Base-by-base conservation (phyloP, 92 coral and sea anemone species). In the Epizoanthus scotinus region DNA sequence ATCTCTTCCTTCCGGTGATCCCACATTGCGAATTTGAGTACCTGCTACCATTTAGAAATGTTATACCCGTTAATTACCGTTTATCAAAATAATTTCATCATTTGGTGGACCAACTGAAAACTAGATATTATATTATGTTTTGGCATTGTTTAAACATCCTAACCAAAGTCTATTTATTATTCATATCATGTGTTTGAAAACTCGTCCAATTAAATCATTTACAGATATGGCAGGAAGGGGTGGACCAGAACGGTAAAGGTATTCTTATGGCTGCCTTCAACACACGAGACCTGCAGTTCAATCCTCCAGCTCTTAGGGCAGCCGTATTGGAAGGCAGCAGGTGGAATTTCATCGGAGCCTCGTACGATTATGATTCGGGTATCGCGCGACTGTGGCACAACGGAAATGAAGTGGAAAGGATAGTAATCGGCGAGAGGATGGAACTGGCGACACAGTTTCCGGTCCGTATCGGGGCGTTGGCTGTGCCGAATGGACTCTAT, bases 291-390 rank as follows among this genome's bases (percentile, higher is more conserved):
- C 42, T 55, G 12, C n/a, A n/a, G n/a, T 74, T 62, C n/a, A 70
- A 73, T 1, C 77, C 47, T 3, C 87, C 89, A n/a, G 63, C 87
- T 13, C 17, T 84, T 26, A 88, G 84, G 34, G 78, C 97, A 2
- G 91, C 64, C 40, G 29, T 87, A 22, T 55, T 92, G 14, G 86
- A 68, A 14, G 66, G 85, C 25, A 92, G 90, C 78, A 47, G 82
- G 38, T 92, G 97, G 97, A 92, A 92, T 86, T 89, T 86, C 83
- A 87, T 92, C 34, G 97, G 88, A 0, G 90, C 93, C 21, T 87
- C 91, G 13, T 92, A 89, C 80, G 90, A 90, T 44, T 83, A 61
- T 61, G 84, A 87, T 0, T 61, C 97, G 19, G 89, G 94, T 13
- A 70, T 79, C 5, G 86, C 84, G 25, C 82, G 86, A 26, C 78